Base-by-base conservation (phyloP, 2,113 vertebrate species). In the Parus major region DNA sequence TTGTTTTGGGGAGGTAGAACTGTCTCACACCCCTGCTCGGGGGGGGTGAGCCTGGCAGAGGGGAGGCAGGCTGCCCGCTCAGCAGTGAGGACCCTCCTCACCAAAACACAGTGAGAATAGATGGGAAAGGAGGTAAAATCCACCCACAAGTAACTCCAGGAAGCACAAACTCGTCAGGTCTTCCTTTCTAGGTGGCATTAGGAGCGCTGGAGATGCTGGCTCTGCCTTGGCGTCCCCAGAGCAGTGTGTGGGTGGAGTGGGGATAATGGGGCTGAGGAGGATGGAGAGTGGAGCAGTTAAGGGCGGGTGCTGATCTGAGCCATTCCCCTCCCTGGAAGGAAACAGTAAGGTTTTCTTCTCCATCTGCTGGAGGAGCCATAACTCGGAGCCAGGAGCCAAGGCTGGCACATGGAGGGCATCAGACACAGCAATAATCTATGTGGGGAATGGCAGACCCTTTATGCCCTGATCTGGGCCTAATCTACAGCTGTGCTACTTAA, bases 361-460 rank as follows among this genome's bases (percentile, higher is more conserved):
- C 22, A 3, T 91, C 28, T 87, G 69, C 78, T 87, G 81, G 55
- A 89, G 42, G 31, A 91, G 46, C 68, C 12, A 15, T 66, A 88
- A 33, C 31, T 33, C 5, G 27, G 59, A 81, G 46, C 90, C 1
- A 49, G 55, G 57, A 68, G 39, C 13, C 0, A 3, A 56, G 59
- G 29, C 0, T 87, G 82, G 78, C 59, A 29, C 1, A 0, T 28
- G 84, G 44, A 69, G 46, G 44, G 72, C 81, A 70, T n/a, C 17
- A 2, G 39, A 78, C 78, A 3, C 42, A n/a, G 60, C 69, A 25
- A 0, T 85, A 33, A 75, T 7, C 25, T 0, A 0, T 29, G 56
- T 59, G 35, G 47, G 84, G 73, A 93, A 78, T 52, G 56, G 64
- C 84, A 84, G 60, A 36, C 86, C 70, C 57, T 92, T 69, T 22